These are phyloP conservation scores for Lethrus apterus DNA, from an alignment of 1,140 invertebrate genomes.

Conservation along the genomic window DNA sequence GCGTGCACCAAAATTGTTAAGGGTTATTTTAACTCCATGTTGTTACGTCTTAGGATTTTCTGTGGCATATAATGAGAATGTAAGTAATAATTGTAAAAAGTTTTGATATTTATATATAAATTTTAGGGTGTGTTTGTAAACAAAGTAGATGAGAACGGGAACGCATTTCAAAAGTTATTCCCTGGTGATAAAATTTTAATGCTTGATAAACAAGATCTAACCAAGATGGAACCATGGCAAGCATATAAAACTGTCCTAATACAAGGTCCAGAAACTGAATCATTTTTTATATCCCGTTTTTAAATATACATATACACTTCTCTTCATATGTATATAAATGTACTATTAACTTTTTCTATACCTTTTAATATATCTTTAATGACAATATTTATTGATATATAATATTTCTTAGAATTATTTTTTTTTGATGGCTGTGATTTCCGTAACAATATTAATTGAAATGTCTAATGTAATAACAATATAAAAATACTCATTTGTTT, in stretches of 20 bases:
- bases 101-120: constrained; percentile 13
- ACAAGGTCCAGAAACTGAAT: constrained; percentile 15
- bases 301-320: background rate
- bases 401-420: constrained; percentile 1
- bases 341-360: constrained; percentile 4
- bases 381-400: constrained; percentile 6
- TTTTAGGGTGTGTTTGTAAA: constrained; percentile 36
- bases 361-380: constrained; percentile 6
- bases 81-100: constrained; percentile 10
- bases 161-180: constrained; percentile 32
- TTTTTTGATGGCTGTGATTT: too few relatives aligned
- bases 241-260: constrained; percentile 28
- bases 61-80: constrained; percentile 25
- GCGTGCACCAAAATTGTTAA: constrained; percentile 1
- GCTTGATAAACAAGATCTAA: constrained; percentile 37
- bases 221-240: constrained; percentile 32
- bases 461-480: background rate
- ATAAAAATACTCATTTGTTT: constrained; percentile 5
- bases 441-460: too few relatives aligned
- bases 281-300: constrained; percentile 16
- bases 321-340: background rate
- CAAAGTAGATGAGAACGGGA: constrained; percentile 33
- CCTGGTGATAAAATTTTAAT: constrained; percentile 36
- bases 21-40: constrained; percentile 19
- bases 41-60: constrained; percentile 27